These are phyloP conservation scores for Ischnura elegans DNA, from an alignment of 2,888 invertebrate genomes.

Conservation along the genomic window DNA sequence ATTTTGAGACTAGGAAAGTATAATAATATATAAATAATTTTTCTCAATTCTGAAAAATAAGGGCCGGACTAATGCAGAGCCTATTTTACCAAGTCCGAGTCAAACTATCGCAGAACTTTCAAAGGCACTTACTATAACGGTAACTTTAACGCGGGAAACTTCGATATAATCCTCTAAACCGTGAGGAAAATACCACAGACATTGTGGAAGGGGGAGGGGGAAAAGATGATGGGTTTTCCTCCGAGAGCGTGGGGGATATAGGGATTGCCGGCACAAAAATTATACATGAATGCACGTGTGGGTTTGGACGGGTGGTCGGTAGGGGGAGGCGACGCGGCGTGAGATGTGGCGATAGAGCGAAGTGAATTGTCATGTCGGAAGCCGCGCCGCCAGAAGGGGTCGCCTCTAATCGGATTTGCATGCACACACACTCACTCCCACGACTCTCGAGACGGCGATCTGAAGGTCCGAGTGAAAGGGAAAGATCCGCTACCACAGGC, in stretches of 20 bases:
- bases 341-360: slow-evolving; percentile 9
- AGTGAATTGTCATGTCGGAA: slow-evolving; percentile 21
- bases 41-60: too few species aligned
- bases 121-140: too few species aligned
- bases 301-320: not conserved
- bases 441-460: not conserved
- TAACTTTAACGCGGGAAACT: too few species aligned
- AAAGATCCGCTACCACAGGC: not conserved
- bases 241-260: not conserved
- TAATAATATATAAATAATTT: too few species aligned
- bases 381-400: not conserved
- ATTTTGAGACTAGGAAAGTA: too few species aligned
- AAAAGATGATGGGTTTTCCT: not conserved
- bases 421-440: not conserved
- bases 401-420: not conserved
- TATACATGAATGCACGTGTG: not conserved
- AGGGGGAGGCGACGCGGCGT: not conserved
- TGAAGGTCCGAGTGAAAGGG: not conserved
- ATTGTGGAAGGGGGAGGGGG: not conserved
- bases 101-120: too few species aligned
- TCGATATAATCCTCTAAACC: too few species aligned
- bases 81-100: too few species aligned
- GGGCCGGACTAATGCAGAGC: too few species aligned
- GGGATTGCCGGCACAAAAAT: too few species aligned
- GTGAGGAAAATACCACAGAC: too few species aligned